Evolutionary conservation across 1,140 invertebrate genomes (phyloP).

Genomic region (Nylanderia fulva): DNA sequence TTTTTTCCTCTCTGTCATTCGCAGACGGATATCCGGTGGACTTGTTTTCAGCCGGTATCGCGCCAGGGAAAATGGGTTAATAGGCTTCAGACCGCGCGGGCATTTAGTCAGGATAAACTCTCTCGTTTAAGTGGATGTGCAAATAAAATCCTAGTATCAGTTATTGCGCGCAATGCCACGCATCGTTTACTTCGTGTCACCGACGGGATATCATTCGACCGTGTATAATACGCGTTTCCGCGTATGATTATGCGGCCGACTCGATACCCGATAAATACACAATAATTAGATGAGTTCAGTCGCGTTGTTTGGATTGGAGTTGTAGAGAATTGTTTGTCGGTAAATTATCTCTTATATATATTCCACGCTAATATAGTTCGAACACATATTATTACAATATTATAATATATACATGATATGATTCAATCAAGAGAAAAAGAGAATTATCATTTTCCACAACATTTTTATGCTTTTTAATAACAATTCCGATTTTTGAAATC

Average conservation of each 20-base stretch:
- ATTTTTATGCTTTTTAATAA: too few relatives aligned
- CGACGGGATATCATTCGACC: neutral
- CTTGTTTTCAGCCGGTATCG: neutral
- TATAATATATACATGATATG: too few relatives aligned
- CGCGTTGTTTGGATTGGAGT: neutral
- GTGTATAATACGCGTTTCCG: constrained; percentile 1
- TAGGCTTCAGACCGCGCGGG: neutral
- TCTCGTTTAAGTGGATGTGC: constrained; percentile 5
- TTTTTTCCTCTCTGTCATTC: neutral
- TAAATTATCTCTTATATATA: constrained; percentile 7
- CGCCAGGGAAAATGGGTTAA: neutral
- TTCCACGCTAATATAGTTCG: neutral
- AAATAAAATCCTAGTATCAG: constrained; percentile 34
- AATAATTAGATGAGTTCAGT: constrained; percentile 27
- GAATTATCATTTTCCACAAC: too few relatives aligned
- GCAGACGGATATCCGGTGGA: neutral
- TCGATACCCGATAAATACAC: constrained; percentile 10
- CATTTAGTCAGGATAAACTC: constrained; percentile 20
- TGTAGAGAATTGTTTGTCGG: neutral
- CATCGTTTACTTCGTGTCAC: constrained; percentile 3
- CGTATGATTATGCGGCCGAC: constrained; percentile 8
- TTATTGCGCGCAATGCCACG: constrained; percentile 15
- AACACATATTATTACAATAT: neutral
- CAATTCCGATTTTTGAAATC: too few relatives aligned
- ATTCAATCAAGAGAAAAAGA: too few relatives aligned